phyloP scores from a whole-genome alignment of 2,113 vertebrate species.

The Aptenodytes patagonicus region DNA sequence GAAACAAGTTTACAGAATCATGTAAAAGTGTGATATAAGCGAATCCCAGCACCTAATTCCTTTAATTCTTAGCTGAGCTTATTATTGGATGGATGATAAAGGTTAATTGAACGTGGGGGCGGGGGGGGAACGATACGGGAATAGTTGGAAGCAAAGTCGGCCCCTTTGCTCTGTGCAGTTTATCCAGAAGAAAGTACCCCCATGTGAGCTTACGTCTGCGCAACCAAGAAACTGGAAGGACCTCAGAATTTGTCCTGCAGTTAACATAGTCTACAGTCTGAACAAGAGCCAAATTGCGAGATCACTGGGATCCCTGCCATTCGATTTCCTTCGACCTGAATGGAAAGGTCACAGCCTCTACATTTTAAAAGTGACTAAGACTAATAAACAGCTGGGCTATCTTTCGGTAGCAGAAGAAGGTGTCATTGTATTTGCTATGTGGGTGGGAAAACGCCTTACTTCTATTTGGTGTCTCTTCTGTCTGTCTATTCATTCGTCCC shows the following conservation, averaged over 20 bases:
- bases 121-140: background rate
- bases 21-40: background rate
- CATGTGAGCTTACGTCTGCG: background rate
- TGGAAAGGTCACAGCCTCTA: background rate
- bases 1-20: background rate
- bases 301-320: background rate
- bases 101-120: background rate
- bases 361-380: background rate
- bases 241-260: background rate
- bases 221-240: background rate
- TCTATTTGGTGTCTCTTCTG: background rate
- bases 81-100: background rate
- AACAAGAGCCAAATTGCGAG: background rate
- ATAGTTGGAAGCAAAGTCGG: background rate
- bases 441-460: background rate
- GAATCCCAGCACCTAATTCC: background rate
- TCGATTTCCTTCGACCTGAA: background rate
- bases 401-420: background rate
- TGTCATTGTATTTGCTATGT: background rate
- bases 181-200: background rate
- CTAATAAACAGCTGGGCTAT: background rate
- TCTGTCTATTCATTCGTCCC: rapidly evolving
- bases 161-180: background rate
- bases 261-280: background rate
- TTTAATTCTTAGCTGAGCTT: background rate